These are phyloP conservation scores for Druon quercuslanigerum DNA, from an alignment of 1,140 invertebrate genomes.

Conservation along the genomic window DNA sequence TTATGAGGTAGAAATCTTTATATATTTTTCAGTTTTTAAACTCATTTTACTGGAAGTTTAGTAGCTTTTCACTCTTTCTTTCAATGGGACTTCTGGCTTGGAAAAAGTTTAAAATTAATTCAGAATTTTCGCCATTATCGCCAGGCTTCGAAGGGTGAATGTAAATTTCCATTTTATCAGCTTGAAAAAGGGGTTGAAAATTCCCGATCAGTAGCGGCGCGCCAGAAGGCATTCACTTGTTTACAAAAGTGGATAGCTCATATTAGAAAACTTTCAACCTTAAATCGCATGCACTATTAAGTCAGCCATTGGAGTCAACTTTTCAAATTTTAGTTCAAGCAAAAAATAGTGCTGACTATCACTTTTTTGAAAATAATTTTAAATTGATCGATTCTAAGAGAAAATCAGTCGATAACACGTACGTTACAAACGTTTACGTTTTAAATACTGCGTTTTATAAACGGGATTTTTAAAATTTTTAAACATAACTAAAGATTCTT, in stretches of 20 bases:
- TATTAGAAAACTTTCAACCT: conserved; percentile 18
- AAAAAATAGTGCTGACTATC: background rate
- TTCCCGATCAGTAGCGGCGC: background rate
- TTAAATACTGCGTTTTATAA: too few species aligned
- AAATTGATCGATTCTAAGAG: background rate
- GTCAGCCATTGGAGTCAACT: background rate
- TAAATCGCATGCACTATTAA: background rate
- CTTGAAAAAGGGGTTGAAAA: background rate
- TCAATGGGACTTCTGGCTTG: too few species aligned
- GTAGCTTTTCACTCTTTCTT: too few species aligned
- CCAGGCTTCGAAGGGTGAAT: background rate
- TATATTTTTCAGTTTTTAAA: too few species aligned
- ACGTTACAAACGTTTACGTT: background rate
- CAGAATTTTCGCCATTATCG: conserved; percentile 1
- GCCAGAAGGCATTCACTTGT: background rate
- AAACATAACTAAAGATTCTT: too few species aligned
- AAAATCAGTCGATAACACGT: background rate
- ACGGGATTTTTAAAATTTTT: too few species aligned
- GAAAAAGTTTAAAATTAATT: background rate
- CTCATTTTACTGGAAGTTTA: too few species aligned
- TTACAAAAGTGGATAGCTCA: conserved; percentile 13
- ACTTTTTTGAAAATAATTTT: background rate
- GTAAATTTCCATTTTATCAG: conserved; percentile 12
- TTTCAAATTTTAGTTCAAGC: background rate
- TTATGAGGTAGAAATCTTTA: too few species aligned